Evolutionary conservation across 2,888 invertebrate genomes (phyloP).

Genomic region (Perithous albicinctus): DNA sequence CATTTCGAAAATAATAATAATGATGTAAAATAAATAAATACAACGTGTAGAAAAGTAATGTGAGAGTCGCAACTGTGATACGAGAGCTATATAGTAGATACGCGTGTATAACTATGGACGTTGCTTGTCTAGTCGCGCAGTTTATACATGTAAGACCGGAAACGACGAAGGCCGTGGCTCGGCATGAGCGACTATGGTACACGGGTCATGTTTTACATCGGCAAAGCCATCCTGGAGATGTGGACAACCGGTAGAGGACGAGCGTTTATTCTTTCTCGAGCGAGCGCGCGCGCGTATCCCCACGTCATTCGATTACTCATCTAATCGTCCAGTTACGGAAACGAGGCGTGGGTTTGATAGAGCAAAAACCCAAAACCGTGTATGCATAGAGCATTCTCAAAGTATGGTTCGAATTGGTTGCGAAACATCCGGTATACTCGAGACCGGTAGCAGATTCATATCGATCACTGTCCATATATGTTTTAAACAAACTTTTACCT

Average conservation of each 20-base stretch:
- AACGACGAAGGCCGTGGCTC: constrained; percentile 73
- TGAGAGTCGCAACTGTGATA: no score
- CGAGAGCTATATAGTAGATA: not conserved
- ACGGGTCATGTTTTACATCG: constrained; percentile 52
- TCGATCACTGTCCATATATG: not conserved
- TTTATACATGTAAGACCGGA: constrained; percentile 71
- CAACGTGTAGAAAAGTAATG: no score
- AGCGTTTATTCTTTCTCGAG: no score
- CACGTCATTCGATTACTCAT: constrained; percentile 54
- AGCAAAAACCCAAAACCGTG: not conserved
- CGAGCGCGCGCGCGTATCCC: constrained; percentile 32
- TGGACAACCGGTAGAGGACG: constrained; percentile 31
- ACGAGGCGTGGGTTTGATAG: constrained; percentile 3
- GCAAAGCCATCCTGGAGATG: constrained; percentile 31
- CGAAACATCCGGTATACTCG: not conserved
- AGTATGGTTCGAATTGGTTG: not conserved
- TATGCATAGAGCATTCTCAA: not conserved
- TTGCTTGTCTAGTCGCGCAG: constrained; percentile 37
- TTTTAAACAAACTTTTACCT: not conserved
- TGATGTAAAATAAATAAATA: no score
- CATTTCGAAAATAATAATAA: no score
- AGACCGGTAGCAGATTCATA: not conserved
- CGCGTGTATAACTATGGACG: constrained; percentile 7
- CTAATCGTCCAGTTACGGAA: constrained; percentile 15
- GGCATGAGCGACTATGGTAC: constrained; percentile 58